Evolutionary conservation across 2,113 vertebrate species (phyloP).

Genomic region (Vombatus ursinus): DNA sequence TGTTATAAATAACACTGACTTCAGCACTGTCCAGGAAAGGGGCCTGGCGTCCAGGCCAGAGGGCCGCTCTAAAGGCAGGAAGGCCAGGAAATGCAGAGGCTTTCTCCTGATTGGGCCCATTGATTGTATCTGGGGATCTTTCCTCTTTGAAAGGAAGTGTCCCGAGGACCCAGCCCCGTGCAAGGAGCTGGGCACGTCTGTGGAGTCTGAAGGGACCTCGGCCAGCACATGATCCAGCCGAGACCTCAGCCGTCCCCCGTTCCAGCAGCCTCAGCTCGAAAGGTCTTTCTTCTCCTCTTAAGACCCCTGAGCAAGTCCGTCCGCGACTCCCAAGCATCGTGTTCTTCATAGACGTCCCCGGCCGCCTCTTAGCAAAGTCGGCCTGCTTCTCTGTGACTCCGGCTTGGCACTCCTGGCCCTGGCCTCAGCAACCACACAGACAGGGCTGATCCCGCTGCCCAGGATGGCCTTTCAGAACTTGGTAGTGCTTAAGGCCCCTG

Average conservation of each 20-base stretch:
- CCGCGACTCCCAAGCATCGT: no score
- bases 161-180: background rate
- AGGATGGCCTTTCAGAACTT: no score
- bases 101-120: background rate
- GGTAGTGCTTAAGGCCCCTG: background rate
- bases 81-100: background rate
- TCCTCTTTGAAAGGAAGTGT: background rate
- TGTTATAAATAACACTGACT: background rate
- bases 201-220: background rate
- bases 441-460: background rate
- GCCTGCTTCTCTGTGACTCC: no score
- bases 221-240: no score
- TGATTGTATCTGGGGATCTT: background rate
- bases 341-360: no score
- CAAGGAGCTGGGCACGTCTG: no score
- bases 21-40: background rate
- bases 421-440: background rate
- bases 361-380: no score
- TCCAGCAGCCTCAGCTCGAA: background rate
- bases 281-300: background rate
- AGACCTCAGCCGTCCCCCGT: background rate
- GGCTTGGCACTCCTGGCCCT: no score
- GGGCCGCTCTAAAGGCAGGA: background rate
- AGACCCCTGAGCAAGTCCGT: background rate
- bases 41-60: background rate